phyloP scores from a whole-genome alignment of 2,888 invertebrate genomes.

The Leptinotarsa rubiginosa region DNA sequence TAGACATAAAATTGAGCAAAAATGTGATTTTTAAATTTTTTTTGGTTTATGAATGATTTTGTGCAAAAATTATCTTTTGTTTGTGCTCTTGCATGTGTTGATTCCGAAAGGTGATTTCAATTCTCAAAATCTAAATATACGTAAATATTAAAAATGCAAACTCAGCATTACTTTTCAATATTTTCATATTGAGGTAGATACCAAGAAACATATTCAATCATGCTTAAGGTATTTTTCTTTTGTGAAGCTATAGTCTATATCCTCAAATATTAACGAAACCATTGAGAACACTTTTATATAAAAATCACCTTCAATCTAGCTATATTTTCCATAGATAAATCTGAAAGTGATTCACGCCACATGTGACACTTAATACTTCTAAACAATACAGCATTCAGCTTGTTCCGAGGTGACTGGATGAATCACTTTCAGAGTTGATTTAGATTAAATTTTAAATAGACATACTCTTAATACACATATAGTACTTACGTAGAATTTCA shows the following conservation, averaged over 20 bases:
- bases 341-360: neutral
- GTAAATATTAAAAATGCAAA: too few species aligned
- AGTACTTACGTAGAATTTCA: constrained; percentile 58
- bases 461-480: constrained; percentile 18
- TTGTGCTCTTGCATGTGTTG: too few species aligned
- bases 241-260: too few species aligned
- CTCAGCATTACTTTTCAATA: too few species aligned
- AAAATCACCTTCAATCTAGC: constrained; percentile 1
- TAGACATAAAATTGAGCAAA: too few species aligned
- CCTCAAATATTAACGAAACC: constrained; percentile 11
- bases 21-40: too few species aligned
- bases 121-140: too few species aligned
- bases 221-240: too few species aligned
- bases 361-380: neutral
- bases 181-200: neutral
- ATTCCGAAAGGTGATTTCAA: too few species aligned
- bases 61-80: too few species aligned
- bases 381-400: neutral
- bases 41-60: too few species aligned
- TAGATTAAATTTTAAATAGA: constrained; percentile 17
- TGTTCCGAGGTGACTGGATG: neutral
- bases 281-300: constrained; percentile 30
- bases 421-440: constrained; percentile 4
- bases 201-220: too few species aligned
- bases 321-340: constrained; percentile 9